Evolutionary conservation across 2,888 invertebrate species (phyloP), one percentile per base, ranked within the genome.

Genomic region (Epirrhoe tristata): DNA sequence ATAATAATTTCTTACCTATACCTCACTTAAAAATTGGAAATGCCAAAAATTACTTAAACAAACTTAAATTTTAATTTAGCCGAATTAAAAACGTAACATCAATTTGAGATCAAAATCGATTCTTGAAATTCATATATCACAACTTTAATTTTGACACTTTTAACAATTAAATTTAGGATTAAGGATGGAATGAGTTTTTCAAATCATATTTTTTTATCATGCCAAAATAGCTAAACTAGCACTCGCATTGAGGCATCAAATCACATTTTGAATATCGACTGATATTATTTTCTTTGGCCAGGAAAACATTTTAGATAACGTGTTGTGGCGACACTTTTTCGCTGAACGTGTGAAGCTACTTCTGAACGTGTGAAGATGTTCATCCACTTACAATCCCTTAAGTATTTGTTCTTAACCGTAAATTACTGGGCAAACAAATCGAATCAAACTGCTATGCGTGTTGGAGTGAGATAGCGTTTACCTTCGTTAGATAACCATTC

Each of bases 121-220:
- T 59, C n/a, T 53, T 70, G 71, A 74, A 69, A 69, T 71, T 71
- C 69, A 67, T 61, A 65, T 73, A 73, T 74, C 73, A 74, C 71
- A 67, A 70, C 63, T 54, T 58, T 54, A 71, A 71, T 69, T 69
- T 68, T 53, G 58, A 69, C 50, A 64, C 54, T 52, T 58, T 48
- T 51, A 57, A n/a, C 24, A 43, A 54, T 53, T 69, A 66, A 63
- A 54, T 60, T 62, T 36, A 51, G 39, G 58, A 70, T 65, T 39
- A 57, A 53, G 58, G 63, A 63, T 70, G 69, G 70, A 72, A 71
- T 70, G 70, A 65, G 31, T 58, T 60, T 51, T 12, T 55, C 46
- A 53, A 24, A 32, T 52, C 6, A 24, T 12, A 48, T 14, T 12
- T 48, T 48, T 48, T 48, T 48, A 48, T 12, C 48, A 48, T 48